A percentile compares a stretch with the other conserved stretches of the same genome.
phyloP scores from a whole-genome alignment of 2,888 invertebrate species.

The Drosophila fulvimacula region DNA sequence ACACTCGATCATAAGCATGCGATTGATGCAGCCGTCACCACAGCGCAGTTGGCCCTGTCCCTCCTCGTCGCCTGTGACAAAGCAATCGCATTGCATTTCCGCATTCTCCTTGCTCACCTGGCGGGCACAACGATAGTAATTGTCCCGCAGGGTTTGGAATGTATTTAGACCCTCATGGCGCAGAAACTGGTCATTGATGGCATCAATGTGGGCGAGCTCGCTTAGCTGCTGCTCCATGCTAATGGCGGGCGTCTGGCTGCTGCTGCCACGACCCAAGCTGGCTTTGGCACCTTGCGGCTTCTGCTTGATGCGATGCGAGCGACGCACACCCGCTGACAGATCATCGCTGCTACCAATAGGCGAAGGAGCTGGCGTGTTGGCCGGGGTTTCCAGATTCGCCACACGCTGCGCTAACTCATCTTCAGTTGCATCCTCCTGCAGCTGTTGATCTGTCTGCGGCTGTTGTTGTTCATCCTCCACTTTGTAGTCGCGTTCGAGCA shows the following conservation, averaged over 20 bases:
- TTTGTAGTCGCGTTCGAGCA: conserved; percentile 81
- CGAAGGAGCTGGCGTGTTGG: conserved; percentile 66
- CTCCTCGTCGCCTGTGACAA: conserved; percentile 94
- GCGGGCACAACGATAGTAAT: conserved; percentile 93
- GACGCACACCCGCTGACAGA: conserved; percentile 86
- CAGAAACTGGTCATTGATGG: conserved; percentile 82
- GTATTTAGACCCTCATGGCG: conserved; percentile 87
- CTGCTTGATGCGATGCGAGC: conserved; percentile 91
- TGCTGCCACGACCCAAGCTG: conserved; percentile 83
- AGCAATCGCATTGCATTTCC: conserved; percentile 98
- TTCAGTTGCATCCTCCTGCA: conserved; percentile 20
- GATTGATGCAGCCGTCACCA: conserved; percentile 98
- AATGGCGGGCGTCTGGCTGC: conserved; percentile 86
- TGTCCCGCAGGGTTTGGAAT: conserved; percentile 93
- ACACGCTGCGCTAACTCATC: conserved; percentile 57
- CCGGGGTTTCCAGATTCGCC: conserved; percentile 71
- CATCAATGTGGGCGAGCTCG: conserved; percentile 81
- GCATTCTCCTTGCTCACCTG: conserved; percentile 95
- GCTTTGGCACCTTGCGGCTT: conserved; percentile 86
- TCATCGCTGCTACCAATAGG: conserved; percentile 50
- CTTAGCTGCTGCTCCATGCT: conserved; percentile 81
- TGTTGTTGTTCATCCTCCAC: conserved; percentile 70
- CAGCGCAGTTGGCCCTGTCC: conserved; percentile 94
- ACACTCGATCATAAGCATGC: conserved; percentile 98
- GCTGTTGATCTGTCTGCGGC: conserved; percentile 42